A percentile compares a stretch with the other conserved stretches of the same genome.
Evolutionary conservation across 2,888 invertebrate species (phyloP).

Genomic region (Galeopsomyia nigrocyanea): DNA sequence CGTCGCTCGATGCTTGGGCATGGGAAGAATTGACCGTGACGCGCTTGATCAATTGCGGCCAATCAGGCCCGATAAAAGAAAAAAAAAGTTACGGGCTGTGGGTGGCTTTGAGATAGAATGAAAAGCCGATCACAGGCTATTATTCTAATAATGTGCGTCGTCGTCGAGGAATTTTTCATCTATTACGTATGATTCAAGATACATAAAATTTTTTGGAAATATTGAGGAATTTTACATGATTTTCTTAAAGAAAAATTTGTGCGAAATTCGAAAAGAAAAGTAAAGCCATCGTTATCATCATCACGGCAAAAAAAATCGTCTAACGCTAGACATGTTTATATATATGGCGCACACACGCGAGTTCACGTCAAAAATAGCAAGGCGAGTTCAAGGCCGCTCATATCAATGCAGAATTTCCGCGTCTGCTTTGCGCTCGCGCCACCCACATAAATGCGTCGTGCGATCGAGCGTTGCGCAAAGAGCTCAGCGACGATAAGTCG

Average conservation of each 20-base stretch:
- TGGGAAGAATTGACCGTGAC: conserved; percentile 52
- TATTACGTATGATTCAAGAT: background rate
- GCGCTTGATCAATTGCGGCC: conserved; percentile 61
- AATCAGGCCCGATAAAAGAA: conserved; percentile 60
- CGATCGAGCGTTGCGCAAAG: conserved; percentile 51
- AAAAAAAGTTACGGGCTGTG: conserved; percentile 49
- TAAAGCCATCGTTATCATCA: too few species aligned
- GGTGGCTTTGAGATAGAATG: conserved; percentile 53
- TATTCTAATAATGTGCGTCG: conserved; percentile 11
- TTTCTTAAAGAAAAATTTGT: too few species aligned
- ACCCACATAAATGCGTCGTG: conserved; percentile 52
- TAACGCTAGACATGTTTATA: too few species aligned
- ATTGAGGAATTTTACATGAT: too few species aligned
- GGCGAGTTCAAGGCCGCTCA: conserved; percentile 28
- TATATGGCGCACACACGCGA: too few species aligned
- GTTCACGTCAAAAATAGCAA: conserved; percentile 1
- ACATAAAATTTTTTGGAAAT: background rate
- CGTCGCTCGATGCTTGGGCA: conserved; percentile 11
- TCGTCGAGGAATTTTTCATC: background rate
- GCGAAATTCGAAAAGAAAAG: too few species aligned
- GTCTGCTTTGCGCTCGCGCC: conserved; percentile 49
- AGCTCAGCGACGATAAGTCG: conserved; percentile 53
- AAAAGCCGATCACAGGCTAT: conserved; percentile 46
- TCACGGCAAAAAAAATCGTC: too few species aligned
- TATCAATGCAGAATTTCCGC: conserved; percentile 30